phyloP scores from a whole-genome alignment of 2,797 vertebrate genomes.

The Microctenopoma steveboyesi region DNA sequence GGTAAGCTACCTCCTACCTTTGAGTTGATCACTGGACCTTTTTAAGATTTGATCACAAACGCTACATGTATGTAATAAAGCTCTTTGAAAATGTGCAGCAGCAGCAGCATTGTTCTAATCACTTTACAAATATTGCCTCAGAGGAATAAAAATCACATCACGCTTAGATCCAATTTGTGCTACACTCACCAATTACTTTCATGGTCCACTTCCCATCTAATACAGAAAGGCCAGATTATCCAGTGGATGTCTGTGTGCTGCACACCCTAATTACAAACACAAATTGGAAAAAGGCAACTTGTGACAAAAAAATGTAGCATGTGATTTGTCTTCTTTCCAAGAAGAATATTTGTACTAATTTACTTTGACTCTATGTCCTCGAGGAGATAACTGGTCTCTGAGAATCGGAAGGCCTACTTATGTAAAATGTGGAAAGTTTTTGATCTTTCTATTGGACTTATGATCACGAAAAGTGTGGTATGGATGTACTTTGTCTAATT shows the following conservation, averaged over 20 bases:
- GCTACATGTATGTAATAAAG: slow-evolving; percentile 62
- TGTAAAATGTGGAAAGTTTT: slow-evolving; percentile 48
- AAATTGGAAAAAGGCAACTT: slow-evolving; percentile 81
- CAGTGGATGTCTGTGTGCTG: slow-evolving; percentile 75
- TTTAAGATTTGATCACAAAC: slow-evolving; percentile 68
- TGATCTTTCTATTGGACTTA: slow-evolving; percentile 54
- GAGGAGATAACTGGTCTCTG: slow-evolving; percentile 52
- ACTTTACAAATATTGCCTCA: slow-evolving; percentile 80
- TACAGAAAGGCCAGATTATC: slow-evolving; percentile 85
- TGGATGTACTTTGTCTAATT: slow-evolving; percentile 65
- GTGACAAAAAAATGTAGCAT: slow-evolving; percentile 72
- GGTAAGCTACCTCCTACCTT: slow-evolving; percentile 28
- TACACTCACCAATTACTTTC: slow-evolving; percentile 85
- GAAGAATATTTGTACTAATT: slow-evolving; percentile 71
- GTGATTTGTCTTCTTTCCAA: slow-evolving; percentile 56
- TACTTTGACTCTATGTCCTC: slow-evolving; percentile 53
- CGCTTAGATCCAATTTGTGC: slow-evolving; percentile 85
- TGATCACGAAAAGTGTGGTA: slow-evolving; percentile 63
- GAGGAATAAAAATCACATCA: slow-evolving; percentile 80
- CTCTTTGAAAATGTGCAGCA: slow-evolving; percentile 69
- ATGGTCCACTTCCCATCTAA: slow-evolving; percentile 82
- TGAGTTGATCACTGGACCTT: slow-evolving; percentile 63
- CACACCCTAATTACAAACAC: slow-evolving; percentile 81
- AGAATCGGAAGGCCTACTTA: slow-evolving; percentile 33
- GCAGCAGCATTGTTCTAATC: slow-evolving; percentile 78